Evolutionary conservation across 2,797 vertebrate species (phyloP).

Genomic region (Megaceryle alcyon): DNA sequence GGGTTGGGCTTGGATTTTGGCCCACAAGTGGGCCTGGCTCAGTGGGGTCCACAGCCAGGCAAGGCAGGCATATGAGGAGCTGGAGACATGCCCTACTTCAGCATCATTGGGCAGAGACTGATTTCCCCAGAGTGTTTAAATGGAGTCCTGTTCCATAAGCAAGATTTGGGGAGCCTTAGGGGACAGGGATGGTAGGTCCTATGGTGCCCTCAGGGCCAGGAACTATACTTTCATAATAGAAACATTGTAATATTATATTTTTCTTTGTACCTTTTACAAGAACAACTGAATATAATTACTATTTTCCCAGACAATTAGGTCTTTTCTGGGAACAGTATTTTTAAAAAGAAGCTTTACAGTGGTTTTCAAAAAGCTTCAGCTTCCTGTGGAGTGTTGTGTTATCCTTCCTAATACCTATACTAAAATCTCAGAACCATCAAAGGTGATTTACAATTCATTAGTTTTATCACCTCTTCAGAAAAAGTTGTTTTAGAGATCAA

Average conservation of each 20-base stretch:
- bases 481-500: conserved; percentile 44
- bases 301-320: background rate
- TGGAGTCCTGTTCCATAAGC: fast-evolving
- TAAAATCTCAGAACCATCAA: conserved; percentile 36
- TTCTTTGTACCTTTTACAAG: background rate
- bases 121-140: background rate
- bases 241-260: background rate
- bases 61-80: background rate
- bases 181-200: background rate
- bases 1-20: fast-evolving
- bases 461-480: conserved; percentile 38
- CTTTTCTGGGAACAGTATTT: background rate
- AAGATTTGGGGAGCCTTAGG: background rate
- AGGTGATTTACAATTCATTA: conserved; percentile 63
- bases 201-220: fast-evolving
- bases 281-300: background rate
- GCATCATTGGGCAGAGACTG: background rate
- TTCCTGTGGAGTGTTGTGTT: conserved; percentile 10
- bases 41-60: fast-evolving
- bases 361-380: background rate
- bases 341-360: background rate
- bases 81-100: background rate
- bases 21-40: fast-evolving
- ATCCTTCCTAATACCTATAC: conserved; percentile 23
- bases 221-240: background rate